Evolutionary conservation across 2,888 invertebrate genomes (phyloP).

Genomic region (Bimastos eiseni): DNA sequence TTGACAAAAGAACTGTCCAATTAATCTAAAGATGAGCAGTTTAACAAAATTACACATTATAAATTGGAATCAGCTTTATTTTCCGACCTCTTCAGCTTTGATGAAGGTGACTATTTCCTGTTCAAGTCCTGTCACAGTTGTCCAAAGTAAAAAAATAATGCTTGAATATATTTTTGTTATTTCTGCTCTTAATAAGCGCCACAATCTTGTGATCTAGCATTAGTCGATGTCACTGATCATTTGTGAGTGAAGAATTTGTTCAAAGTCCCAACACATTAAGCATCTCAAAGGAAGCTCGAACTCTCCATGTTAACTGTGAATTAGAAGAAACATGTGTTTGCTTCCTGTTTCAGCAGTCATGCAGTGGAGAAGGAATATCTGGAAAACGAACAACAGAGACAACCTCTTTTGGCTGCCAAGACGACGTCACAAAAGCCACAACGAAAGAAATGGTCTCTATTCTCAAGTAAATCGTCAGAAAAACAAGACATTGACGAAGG

Average conservation of each 20-base stretch:
- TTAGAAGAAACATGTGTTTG: background rate
- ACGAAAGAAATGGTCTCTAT: background rate
- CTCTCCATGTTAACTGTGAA: too few relatives aligned
- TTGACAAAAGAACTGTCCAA: too few relatives aligned
- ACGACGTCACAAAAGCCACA: background rate
- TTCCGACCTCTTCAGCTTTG: background rate
- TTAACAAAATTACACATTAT: background rate
- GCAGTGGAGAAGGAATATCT: background rate
- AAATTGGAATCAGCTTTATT: background rate
- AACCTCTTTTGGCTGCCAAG: background rate
- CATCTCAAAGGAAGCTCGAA: too few relatives aligned
- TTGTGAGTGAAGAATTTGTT: too few relatives aligned
- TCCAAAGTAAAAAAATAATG: background rate
- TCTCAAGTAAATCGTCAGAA: background rate
- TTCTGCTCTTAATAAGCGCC: too few relatives aligned
- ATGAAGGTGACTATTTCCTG: background rate
- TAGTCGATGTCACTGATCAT: too few relatives aligned
- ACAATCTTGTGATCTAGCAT: too few relatives aligned
- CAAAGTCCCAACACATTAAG: too few relatives aligned
- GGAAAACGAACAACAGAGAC: background rate
- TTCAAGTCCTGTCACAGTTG: background rate
- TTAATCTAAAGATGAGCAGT: background rate
- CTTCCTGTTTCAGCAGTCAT: background rate
- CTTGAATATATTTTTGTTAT: background rate
- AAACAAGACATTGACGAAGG: background rate